These are phyloP conservation scores for Automeris io DNA, from an alignment of 2,888 invertebrate species.

Conservation along the genomic window DNA sequence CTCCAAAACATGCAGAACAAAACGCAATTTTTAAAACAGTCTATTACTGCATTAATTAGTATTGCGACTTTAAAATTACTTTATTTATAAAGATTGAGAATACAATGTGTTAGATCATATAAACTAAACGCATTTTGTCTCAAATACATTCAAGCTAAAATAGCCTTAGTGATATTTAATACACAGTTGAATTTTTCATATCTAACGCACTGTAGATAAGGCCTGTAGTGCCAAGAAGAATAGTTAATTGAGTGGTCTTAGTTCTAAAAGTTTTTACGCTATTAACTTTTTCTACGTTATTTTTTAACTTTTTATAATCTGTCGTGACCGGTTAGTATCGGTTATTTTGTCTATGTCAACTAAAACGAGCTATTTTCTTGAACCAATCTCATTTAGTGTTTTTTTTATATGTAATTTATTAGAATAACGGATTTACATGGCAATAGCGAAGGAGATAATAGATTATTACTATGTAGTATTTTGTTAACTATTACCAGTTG, in stretches of 20 bases:
- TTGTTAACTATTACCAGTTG: too few relatives aligned
- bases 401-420: too few relatives aligned
- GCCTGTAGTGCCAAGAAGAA: neutral
- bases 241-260: slow-evolving; percentile 11
- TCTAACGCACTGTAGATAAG: neutral
- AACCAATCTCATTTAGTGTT: too few relatives aligned
- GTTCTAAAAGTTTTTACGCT: slow-evolving; percentile 11
- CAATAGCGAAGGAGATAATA: too few relatives aligned
- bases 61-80: slow-evolving; percentile 6
- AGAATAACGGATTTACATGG: too few relatives aligned
- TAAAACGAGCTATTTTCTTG: neutral
- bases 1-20: too few relatives aligned
- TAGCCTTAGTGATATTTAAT: neutral
- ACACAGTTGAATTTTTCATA: neutral
- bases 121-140: too few relatives aligned
- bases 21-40: too few relatives aligned
- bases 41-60: slow-evolving; percentile 1
- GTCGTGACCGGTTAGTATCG: neutral
- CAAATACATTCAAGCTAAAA: neutral
- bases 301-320: slow-evolving; percentile 8
- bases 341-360: neutral
- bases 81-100: slow-evolving; percentile 9
- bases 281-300: slow-evolving; percentile 9
- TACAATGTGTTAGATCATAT: too few relatives aligned
- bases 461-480: too few relatives aligned